Base-by-base conservation (phyloP, 2,888 invertebrate species). In the Teleiodes luculella region DNA sequence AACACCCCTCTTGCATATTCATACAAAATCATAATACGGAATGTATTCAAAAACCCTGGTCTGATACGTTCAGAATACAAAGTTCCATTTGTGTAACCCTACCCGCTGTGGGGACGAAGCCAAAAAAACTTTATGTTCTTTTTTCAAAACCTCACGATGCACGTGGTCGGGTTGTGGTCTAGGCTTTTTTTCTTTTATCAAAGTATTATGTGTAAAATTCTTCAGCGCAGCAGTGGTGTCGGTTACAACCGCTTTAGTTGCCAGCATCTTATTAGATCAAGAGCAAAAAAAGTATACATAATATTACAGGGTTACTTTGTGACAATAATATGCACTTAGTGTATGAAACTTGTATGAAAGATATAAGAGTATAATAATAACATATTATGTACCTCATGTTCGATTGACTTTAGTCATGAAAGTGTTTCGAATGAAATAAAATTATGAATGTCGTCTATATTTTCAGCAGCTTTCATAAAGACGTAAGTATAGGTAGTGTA, bases 121-220 rank as follows among this genome's bases (percentile, higher is more conserved):
- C 81, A 86, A 41, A 87, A 86, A 86, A 76, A 45, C 18, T 36
- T 52, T 33, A 18, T 77, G 77, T 79, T 77, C 78, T 64, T 78
- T 77, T 82, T 80, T 77, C 69, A 72, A 74, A 74, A 74, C 62
- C 70, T 66, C 74, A 73, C 75, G 68, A 68, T 89, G 85, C 88
- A 89, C 88, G 88, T 89, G 88, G 87, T 88, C 70, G 83, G 79
- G 72, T 82, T 86, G 88, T 83, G 88, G 88, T 86, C 78, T 70
- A 75, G 59, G 57, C 55, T 67, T 76, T 80, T 83, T 83, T 80
- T 77, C 70, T 68, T 69, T 80, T 76, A 76, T 65, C 72, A 82
- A 83, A 82, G 86, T 86, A 85, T 86, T 78, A 83, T 79, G 64
- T 71, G 82, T 78, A 82, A 76, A 84, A 83, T 82, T 83, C 80